Evolutionary conservation across 2,797 vertebrate genomes (phyloP).

Genomic region (Bradypodion ventrale): DNA sequence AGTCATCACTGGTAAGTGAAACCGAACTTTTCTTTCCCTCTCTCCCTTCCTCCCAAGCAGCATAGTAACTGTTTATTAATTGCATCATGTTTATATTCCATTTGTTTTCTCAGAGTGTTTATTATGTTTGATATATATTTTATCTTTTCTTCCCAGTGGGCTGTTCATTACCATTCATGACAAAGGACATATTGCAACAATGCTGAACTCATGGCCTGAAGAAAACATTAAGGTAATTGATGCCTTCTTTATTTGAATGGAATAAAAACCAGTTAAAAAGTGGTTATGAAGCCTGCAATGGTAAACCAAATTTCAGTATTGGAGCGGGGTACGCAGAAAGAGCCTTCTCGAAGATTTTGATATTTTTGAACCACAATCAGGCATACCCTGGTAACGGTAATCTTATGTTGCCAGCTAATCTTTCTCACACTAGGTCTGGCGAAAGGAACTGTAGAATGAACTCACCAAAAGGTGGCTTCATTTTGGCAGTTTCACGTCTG

Average conservation of each 20-base stretch:
- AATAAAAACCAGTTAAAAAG: neutral
- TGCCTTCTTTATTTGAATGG: constrained; percentile 20
- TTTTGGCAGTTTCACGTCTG: too few species aligned
- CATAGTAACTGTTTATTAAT: neutral
- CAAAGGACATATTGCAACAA: constrained; percentile 90
- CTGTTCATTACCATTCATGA: constrained; percentile 98
- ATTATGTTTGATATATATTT: neutral
- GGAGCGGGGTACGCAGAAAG: too few species aligned
- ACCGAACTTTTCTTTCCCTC: neutral
- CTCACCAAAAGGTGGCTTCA: too few species aligned
- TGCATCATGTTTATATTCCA: neutral
- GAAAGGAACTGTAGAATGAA: too few species aligned
- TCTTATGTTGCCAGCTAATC: too few species aligned
- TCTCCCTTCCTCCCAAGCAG: neutral
- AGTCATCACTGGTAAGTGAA: too few species aligned
- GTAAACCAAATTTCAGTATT: neutral
- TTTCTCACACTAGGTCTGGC: too few species aligned
- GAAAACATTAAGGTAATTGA: constrained; percentile 90
- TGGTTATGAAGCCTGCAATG: neutral
- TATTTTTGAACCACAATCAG: too few species aligned
- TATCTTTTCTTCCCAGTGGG: constrained; percentile 79
- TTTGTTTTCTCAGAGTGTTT: neutral
- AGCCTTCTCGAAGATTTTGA: too few species aligned
- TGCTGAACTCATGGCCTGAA: constrained; percentile 98
- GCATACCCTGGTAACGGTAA: too few species aligned